phyloP scores from a whole-genome alignment of 2,888 invertebrate species.

The Lasioglossum marginatum region DNA sequence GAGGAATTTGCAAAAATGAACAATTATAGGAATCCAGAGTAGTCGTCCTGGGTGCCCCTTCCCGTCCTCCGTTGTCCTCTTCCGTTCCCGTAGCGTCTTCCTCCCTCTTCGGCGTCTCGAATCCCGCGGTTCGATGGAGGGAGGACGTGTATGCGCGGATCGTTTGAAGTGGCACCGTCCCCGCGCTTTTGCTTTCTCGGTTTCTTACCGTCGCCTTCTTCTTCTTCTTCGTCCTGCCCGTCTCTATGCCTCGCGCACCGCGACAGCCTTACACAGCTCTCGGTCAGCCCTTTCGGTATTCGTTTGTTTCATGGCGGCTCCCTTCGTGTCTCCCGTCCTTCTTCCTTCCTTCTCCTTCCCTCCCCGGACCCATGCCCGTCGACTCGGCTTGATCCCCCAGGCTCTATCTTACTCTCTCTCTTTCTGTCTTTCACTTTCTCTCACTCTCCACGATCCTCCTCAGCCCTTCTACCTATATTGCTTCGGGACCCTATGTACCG shows the following conservation, averaged over 20 bases:
- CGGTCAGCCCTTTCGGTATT: conserved; percentile 80
- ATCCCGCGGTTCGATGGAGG: conserved; percentile 50
- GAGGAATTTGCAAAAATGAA: conserved; percentile 83
- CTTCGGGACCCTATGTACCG: conserved; percentile 69
- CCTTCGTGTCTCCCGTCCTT: conserved; percentile 68
- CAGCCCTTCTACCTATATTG: conserved; percentile 52
- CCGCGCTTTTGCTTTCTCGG: conserved; percentile 73
- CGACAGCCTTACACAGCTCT: conserved; percentile 59
- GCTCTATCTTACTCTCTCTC: neutral
- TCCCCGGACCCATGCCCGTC: conserved; percentile 20
- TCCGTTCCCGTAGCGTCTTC: conserved; percentile 38
- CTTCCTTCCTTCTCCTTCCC: conserved; percentile 34
- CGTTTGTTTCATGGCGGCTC: conserved; percentile 81
- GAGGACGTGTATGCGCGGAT: conserved; percentile 79
- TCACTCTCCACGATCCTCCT: neutral
- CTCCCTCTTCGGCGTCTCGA: conserved; percentile 30
- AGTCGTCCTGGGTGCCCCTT: conserved; percentile 67
- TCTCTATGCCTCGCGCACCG: conserved; percentile 46
- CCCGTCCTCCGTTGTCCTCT: conserved; percentile 51
- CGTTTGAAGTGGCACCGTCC: conserved; percentile 82
- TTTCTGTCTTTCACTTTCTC: neutral
- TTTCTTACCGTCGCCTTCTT: conserved; percentile 71
- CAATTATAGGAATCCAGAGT: conserved; percentile 84
- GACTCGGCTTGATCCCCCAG: conserved; percentile 26
- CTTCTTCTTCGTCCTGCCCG: conserved; percentile 44